Evolutionary conservation across 2,888 invertebrate species (phyloP).

Genomic region (Dasypolia templi): DNA sequence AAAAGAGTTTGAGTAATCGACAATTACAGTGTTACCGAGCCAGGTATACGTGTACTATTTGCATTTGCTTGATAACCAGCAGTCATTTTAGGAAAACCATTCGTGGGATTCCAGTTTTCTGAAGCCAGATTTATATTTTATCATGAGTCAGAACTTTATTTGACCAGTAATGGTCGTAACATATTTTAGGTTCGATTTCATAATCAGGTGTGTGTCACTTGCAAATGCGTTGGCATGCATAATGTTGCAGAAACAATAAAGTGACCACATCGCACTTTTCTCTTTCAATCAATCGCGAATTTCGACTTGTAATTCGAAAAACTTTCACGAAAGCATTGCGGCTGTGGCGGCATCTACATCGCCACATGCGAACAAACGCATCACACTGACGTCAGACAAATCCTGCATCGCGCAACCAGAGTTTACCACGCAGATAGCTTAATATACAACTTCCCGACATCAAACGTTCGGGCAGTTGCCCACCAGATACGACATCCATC

Average conservation of each 20-base stretch:
- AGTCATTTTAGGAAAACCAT: background rate
- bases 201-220: slow-evolving; percentile 6
- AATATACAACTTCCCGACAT: no score
- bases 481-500: no score
- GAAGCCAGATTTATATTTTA: background rate
- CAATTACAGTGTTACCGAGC: background rate
- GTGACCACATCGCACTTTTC: slow-evolving; percentile 22
- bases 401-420: no score
- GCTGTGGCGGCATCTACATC: no score
- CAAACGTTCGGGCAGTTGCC: no score
- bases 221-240: background rate
- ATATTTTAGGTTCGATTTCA: background rate
- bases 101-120: background rate
- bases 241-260: slow-evolving; percentile 11
- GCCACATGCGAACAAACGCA: no score
- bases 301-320: no score
- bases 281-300: slow-evolving; percentile 10
- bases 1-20: slow-evolving; percentile 4
- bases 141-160: background rate
- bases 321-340: slow-evolving; percentile 1
- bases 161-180: background rate
- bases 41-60: background rate
- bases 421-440: no score
- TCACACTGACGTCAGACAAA: no score
- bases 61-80: background rate